A percentile compares a stretch with the other conserved stretches of the same genome.
These are phyloP conservation scores for Lepus timidus DNA, from an alignment of 2,113 vertebrate genomes.

Conservation along the genomic window DNA sequence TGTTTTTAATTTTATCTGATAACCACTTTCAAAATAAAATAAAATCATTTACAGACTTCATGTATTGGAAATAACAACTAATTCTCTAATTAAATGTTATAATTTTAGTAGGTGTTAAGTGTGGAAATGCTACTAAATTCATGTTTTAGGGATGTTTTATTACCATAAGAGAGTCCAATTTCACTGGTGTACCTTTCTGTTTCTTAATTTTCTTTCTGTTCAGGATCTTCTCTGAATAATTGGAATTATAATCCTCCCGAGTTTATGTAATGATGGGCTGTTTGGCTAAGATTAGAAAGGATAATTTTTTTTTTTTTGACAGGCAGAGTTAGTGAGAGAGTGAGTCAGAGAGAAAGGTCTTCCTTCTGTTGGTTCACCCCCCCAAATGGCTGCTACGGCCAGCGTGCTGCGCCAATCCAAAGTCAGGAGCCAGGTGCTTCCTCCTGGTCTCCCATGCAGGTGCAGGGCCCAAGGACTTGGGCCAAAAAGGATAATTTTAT, in stretches of 20 bases:
- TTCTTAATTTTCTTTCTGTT: conserved; percentile 62
- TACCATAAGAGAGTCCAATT: not conserved
- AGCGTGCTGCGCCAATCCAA: too few relatives aligned
- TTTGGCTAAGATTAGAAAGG: not conserved
- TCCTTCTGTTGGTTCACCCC: too few relatives aligned
- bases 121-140: not conserved
- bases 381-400: too few relatives aligned
- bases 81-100: conserved; percentile 54
- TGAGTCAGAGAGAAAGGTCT: too few relatives aligned
- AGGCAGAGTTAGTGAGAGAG: too few relatives aligned
- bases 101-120: not conserved
- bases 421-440: too few relatives aligned
- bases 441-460: too few relatives aligned
- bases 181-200: not conserved
- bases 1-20: conserved; percentile 57
- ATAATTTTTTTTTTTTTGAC: too few relatives aligned
- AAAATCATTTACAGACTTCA: conserved; percentile 7
- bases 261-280: conserved; percentile 37
- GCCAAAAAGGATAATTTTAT: not conserved
- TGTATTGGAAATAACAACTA: conserved; percentile 41
- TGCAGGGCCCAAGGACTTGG: too few relatives aligned
- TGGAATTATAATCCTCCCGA: conserved; percentile 34
- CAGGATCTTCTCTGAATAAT: conserved; percentile 21
- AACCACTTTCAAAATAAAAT: not conserved
- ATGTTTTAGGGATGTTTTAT: not conserved